Conservation (phyloP, 2,113 vertebrate genomes). For the Galbula dea region DNA sequence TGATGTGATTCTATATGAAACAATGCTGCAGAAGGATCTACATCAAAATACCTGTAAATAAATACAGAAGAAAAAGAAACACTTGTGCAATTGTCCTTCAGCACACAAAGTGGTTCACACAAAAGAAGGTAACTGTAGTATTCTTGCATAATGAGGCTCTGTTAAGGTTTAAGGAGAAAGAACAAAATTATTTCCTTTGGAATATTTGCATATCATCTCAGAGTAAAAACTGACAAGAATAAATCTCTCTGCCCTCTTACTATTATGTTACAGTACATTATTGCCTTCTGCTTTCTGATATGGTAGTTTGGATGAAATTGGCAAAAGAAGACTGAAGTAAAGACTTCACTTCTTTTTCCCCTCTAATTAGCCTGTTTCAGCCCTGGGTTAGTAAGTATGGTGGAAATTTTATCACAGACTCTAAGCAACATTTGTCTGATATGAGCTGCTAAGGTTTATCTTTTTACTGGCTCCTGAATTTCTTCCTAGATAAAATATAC, state of each 20-base stretch:
- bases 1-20: conserved; percentile 81
- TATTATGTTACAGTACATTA: neutral
- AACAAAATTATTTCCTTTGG: neutral
- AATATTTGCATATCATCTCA: neutral
- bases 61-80: neutral
- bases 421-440: neutral
- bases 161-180: neutral
- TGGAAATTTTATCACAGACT: neutral
- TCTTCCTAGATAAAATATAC: neutral
- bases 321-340: neutral
- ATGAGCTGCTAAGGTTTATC: neutral
- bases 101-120: neutral
- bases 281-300: neutral
- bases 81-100: neutral
- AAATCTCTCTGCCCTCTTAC: neutral
- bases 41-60: conserved; percentile 70
- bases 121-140: neutral
- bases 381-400: neutral
- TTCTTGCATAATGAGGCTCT: neutral
- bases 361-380: neutral
- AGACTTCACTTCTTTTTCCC: neutral
- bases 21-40: conserved; percentile 74
- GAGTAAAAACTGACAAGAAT: neutral
- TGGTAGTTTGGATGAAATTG: neutral
- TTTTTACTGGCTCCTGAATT: neutral